Conservation (phyloP, 2,888 invertebrate genomes). For the Apodemia zela region DNA sequence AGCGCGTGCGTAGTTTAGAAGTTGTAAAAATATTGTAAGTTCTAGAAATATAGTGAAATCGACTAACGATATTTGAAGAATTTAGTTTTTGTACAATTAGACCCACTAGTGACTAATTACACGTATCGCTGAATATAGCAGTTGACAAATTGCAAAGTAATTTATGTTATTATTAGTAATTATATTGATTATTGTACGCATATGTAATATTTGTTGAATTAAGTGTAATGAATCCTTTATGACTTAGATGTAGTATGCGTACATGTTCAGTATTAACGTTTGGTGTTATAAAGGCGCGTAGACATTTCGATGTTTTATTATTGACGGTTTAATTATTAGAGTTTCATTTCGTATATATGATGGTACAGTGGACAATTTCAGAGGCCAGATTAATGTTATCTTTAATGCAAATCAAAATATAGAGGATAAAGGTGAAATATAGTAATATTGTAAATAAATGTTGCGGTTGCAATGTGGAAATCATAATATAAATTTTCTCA, state of each 20-base stretch:
- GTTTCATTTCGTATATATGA: no score
- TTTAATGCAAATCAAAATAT: no score
- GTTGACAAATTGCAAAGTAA: constrained; percentile 36
- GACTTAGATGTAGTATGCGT: constrained; percentile 3
- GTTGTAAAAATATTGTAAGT: constrained; percentile 68
- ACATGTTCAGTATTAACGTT: constrained; percentile 17
- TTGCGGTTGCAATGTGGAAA: no score
- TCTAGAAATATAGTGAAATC: constrained; percentile 56
- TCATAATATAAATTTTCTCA: no score
- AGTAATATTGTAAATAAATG: no score
- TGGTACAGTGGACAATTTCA: background rate
- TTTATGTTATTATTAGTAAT: constrained; percentile 35
- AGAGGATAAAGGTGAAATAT: no score
- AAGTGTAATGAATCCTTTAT: constrained; percentile 13
- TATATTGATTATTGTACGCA: constrained; percentile 30
- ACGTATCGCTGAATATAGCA: constrained; percentile 42
- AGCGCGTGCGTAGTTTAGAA: constrained; percentile 28
- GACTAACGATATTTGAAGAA: constrained; percentile 59
- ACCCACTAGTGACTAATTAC: constrained; percentile 54
- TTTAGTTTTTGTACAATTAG: constrained; percentile 75
- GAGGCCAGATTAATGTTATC: no score
- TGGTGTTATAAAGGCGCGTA: constrained; percentile 4
- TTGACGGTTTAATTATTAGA: background rate
- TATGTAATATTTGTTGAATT: constrained; percentile 12
- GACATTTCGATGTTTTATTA: background rate